These are phyloP conservation scores for Epinotia bilunana DNA, from an alignment of 2,888 invertebrate genomes.

Conservation along the genomic window DNA sequence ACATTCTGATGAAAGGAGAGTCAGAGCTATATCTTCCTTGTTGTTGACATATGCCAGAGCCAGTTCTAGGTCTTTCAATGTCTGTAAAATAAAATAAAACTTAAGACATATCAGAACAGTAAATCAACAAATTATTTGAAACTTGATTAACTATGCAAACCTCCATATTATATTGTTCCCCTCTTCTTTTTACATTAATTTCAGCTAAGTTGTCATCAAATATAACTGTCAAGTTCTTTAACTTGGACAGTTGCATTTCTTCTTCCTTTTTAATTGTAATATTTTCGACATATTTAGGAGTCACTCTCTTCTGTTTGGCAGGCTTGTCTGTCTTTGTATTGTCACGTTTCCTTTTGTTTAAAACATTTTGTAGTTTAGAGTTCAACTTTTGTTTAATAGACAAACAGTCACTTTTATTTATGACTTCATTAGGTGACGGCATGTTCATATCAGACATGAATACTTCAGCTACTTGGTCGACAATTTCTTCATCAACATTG, in stretches of 20 bases:
- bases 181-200: conserved; percentile 67
- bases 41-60: conserved; percentile 82
- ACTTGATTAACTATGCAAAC: conserved; percentile 11
- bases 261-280: conserved; percentile 45
- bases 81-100: conserved; percentile 70
- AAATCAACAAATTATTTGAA: not conserved
- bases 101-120: not conserved
- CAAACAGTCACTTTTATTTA: conserved; percentile 76
- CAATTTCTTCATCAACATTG: conserved; percentile 42
- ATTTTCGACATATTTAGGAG: conserved; percentile 54
- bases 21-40: conserved; percentile 82
- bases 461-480: conserved; percentile 48
- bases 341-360: conserved; percentile 78
- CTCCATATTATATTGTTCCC: conserved; percentile 46
- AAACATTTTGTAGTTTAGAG: conserved; percentile 73
- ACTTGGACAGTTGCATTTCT: conserved; percentile 49
- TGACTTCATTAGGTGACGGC: conserved; percentile 60
- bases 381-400: conserved; percentile 78
- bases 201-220: conserved; percentile 72
- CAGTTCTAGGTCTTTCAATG: conserved; percentile 90
- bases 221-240: conserved; percentile 65
- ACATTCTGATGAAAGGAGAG: conserved; percentile 90
- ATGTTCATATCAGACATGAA: conserved; percentile 59
- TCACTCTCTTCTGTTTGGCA: conserved; percentile 67
- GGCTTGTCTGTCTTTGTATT: conserved; percentile 68